Conservation (phyloP, 2,888 invertebrate species). For the Caenorhabditis sinica region DNA sequence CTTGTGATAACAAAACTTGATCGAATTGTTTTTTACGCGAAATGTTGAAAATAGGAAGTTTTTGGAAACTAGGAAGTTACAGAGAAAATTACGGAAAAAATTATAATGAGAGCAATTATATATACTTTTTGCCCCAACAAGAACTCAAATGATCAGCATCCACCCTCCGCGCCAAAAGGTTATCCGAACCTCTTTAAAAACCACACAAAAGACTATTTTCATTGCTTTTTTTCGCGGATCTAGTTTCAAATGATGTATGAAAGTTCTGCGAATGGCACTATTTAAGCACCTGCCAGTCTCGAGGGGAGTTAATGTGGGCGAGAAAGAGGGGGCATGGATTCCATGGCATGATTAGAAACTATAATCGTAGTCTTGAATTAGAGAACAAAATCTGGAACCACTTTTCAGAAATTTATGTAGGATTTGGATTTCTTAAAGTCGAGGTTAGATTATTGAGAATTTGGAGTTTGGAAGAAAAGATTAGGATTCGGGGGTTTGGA, state of each 20-base stretch:
- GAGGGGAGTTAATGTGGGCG: not conserved
- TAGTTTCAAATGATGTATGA: slow-evolving; percentile 31
- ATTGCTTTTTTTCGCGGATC: not conserved
- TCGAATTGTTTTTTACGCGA: not conserved
- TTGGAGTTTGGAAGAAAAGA: too few species aligned
- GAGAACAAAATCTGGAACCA: not conserved
- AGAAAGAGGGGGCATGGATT: not conserved
- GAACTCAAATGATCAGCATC: slow-evolving; percentile 22
- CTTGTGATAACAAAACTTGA: not conserved
- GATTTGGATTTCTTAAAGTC: too few species aligned
- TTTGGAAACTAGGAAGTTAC: not conserved
- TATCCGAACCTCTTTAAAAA: slow-evolving; percentile 10
- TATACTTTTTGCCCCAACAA: not conserved
- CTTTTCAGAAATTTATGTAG: too few species aligned
- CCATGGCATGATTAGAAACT: not conserved
- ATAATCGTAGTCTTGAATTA: not conserved
- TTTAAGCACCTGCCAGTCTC: slow-evolving; percentile 24
- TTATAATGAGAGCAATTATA: not conserved
- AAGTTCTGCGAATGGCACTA: slow-evolving; percentile 6
- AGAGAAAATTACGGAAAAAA: not conserved
- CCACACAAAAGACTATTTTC: not conserved
- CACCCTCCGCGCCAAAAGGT: not conserved
- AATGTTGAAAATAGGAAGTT: too few species aligned
- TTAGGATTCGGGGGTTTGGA: too few species aligned
- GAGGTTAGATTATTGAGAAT: too few species aligned